A percentile compares a stretch with the other conserved stretches of the same genome.
Evolutionary conservation across 2,888 invertebrate species (phyloP).

Genomic region (Microctonus hyperodae): DNA sequence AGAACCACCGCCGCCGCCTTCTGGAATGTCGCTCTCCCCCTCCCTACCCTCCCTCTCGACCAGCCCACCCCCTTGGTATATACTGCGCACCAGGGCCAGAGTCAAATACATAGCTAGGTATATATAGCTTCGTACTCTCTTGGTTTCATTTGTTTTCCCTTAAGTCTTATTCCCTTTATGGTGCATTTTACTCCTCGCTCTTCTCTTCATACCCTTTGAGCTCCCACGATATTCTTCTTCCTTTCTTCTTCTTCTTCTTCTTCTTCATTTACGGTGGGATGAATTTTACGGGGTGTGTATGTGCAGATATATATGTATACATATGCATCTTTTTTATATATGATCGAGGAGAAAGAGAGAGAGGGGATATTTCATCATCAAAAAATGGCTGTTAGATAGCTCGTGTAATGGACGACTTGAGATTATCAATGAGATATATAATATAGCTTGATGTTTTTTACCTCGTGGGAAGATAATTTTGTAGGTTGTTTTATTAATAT

Average conservation of each 20-base stretch:
- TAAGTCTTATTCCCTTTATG: conserved; percentile 39
- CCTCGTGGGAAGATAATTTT: neutral
- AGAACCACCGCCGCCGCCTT: conserved; percentile 60
- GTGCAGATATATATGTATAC: neutral
- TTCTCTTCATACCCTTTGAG: conserved; percentile 23
- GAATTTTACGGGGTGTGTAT: conserved; percentile 30
- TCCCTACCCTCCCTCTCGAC: conserved; percentile 36
- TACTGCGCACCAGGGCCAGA: conserved; percentile 32
- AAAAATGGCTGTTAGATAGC: neutral
- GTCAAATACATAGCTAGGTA: conserved; percentile 5
- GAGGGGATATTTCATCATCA: neutral
- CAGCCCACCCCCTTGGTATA: conserved; percentile 34
- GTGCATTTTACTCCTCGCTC: conserved; percentile 36
- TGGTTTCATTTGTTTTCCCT: conserved; percentile 20
- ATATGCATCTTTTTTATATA: neutral
- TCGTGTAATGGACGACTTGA: conserved; percentile 1
- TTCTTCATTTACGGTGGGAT: conserved; percentile 37
- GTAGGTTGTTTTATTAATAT: too few species aligned
- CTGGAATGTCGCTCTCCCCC: conserved; percentile 63
- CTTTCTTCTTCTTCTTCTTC: conserved; percentile 35
- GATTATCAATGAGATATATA: conserved; percentile 9
- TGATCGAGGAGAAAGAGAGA: neutral
- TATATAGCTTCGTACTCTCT: conserved; percentile 19
- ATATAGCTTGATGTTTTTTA: neutral
- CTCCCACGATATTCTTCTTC: conserved; percentile 32